These are phyloP conservation scores for Drosophila limbata DNA, from an alignment of 2,888 invertebrate genomes.

Conservation along the genomic window DNA sequence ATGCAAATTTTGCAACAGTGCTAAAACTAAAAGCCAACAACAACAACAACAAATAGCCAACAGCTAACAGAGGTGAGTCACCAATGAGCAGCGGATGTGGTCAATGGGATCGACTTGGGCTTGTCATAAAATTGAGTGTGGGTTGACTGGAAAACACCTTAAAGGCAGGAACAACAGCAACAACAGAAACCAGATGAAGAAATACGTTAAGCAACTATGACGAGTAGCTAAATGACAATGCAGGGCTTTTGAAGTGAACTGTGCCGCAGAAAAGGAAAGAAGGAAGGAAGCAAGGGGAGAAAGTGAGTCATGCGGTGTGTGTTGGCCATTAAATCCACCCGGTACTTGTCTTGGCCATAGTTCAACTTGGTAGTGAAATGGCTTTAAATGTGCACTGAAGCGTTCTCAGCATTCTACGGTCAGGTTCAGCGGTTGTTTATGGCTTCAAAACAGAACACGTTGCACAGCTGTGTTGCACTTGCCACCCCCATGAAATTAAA, in stretches of 20 bases:
- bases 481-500: constrained; percentile 34
- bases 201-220: constrained; percentile 45
- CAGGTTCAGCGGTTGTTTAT: constrained; percentile 27
- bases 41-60: background rate
- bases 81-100: constrained; percentile 61
- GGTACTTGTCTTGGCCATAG: constrained; percentile 12
- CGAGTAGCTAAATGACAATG: constrained; percentile 49
- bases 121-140: constrained; percentile 58
- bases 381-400: constrained; percentile 28
- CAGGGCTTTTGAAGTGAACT: constrained; percentile 30
- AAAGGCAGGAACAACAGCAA: constrained; percentile 38
- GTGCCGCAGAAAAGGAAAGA: background rate
- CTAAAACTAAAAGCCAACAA: constrained; percentile 1
- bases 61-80: constrained; percentile 26
- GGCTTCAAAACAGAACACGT: constrained; percentile 37
- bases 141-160: constrained; percentile 54
- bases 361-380: constrained; percentile 40
- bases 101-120: constrained; percentile 54
- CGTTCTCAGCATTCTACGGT: constrained; percentile 34
- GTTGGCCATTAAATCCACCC: constrained; percentile 34
- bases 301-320: constrained; percentile 55
- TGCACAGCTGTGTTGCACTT: constrained; percentile 26
- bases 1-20: constrained; percentile 46
- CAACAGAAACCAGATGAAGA: constrained; percentile 14
- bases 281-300: background rate